A percentile compares a stretch with the other conserved stretches of the same genome.
phyloP scores from a whole-genome alignment of 2,888 invertebrate species.

The Cryptocheilus praepositus region DNA sequence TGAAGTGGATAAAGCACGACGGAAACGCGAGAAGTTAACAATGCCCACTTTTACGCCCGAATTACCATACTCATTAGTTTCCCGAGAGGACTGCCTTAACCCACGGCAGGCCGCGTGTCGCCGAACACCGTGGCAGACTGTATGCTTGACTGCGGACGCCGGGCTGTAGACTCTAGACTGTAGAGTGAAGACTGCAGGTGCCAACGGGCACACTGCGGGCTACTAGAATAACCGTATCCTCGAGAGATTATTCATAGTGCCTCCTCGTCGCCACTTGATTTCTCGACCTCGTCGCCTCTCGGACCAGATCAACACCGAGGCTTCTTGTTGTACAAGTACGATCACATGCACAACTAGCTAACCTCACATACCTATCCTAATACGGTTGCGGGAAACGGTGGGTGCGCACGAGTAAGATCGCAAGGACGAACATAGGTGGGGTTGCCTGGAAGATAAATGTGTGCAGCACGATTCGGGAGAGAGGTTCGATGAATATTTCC shows the following conservation, averaged over 20 bases:
- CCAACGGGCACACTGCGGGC: background rate
- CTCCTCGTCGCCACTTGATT: slow-evolving; percentile 36
- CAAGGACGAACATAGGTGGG: too few relatives aligned
- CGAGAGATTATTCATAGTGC: slow-evolving; percentile 38
- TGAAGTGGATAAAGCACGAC: slow-evolving; percentile 13
- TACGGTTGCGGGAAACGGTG: too few relatives aligned
- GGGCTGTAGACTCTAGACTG: background rate
- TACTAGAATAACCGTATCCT: slow-evolving; percentile 19
- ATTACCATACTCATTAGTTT: slow-evolving; percentile 55
- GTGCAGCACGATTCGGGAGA: too few relatives aligned
- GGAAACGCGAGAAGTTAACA: slow-evolving; percentile 37
- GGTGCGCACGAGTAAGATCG: too few relatives aligned
- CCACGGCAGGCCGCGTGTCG: slow-evolving; percentile 11
- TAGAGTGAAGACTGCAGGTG: slow-evolving; percentile 3
- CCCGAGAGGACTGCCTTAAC: slow-evolving; percentile 26
- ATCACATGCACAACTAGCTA: too few relatives aligned
- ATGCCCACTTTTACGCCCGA: slow-evolving; percentile 49
- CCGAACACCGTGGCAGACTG: background rate
- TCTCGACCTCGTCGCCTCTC: slow-evolving; percentile 10
- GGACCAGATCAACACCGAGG: too few relatives aligned
- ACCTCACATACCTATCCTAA: too few relatives aligned
- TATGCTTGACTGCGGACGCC: background rate
- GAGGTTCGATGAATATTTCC: too few relatives aligned
- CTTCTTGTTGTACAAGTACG: too few relatives aligned
- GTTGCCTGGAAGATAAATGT: too few relatives aligned